Conservation (phyloP, 2,888 invertebrate genomes). For the Microplitis deprimator region DNA sequence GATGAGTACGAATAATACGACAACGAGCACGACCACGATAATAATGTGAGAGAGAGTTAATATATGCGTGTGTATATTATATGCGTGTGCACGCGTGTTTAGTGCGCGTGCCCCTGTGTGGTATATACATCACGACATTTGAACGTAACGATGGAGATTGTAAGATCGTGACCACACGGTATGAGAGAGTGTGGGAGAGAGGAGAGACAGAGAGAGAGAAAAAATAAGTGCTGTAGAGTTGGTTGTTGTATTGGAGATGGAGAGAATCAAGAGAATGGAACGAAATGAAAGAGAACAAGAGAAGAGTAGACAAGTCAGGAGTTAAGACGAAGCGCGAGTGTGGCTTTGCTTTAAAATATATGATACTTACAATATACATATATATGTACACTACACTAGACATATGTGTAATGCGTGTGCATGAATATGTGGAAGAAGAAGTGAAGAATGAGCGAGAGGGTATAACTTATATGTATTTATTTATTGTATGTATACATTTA, state of each 20-base stretch:
- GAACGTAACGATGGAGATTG: slow-evolving; percentile 14
- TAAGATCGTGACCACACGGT: slow-evolving; percentile 22
- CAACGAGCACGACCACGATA: neutral
- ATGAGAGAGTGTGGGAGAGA: slow-evolving; percentile 9
- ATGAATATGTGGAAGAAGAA: no score
- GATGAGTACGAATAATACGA: neutral
- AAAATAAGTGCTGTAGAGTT: no score
- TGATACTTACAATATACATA: no score
- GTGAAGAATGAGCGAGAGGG: no score
- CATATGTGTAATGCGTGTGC: no score
- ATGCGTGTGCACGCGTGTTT: slow-evolving; percentile 41
- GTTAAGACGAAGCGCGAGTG: no score
- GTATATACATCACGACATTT: slow-evolving; percentile 26
- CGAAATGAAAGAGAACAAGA: neutral
- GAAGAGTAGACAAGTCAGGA: slow-evolving; percentile 5
- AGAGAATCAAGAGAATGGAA: slow-evolving; percentile 5
- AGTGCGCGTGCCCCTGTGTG: slow-evolving; percentile 38
- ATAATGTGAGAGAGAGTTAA: slow-evolving; percentile 3
- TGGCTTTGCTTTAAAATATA: no score
- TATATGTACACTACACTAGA: no score
- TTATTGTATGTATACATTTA: no score
- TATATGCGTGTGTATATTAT: slow-evolving; percentile 14
- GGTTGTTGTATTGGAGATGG: no score
- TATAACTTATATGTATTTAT: no score
- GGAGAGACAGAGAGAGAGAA: neutral